Conservation (phyloP, 2,113 vertebrate genomes). For the Narcine bancroftii region DNA sequence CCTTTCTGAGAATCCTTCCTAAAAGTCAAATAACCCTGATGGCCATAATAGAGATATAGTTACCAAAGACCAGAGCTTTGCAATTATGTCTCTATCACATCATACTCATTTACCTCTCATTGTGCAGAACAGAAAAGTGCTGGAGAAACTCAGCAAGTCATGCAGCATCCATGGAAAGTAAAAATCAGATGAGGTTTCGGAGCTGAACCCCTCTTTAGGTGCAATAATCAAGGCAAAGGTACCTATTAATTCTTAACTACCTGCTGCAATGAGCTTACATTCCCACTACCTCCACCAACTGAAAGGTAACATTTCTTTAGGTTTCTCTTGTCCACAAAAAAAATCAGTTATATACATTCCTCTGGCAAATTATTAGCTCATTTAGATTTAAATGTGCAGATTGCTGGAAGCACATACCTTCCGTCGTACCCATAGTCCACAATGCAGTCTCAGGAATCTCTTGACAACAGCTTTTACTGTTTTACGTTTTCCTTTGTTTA, state of each 20-base stretch:
- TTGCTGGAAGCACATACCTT: conserved; percentile 55
- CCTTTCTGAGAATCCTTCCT: too few species aligned
- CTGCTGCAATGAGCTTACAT: background rate
- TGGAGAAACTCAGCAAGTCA: too few species aligned
- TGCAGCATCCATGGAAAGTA: too few species aligned
- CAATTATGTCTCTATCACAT: too few species aligned
- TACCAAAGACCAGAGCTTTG: too few species aligned
- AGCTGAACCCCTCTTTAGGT: too few species aligned
- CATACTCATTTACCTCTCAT: too few species aligned
- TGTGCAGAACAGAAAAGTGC: too few species aligned
- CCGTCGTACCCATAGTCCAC: conserved; percentile 85
- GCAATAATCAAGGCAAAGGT: too few species aligned
- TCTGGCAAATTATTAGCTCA: background rate
- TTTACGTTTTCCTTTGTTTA: conserved; percentile 79
- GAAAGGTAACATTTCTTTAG: background rate
- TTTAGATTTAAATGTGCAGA: background rate
- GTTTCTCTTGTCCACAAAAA: background rate
- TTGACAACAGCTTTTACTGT: conserved; percentile 65
- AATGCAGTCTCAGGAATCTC: conserved; percentile 82
- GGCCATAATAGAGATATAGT: too few species aligned
- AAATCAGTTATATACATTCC: background rate
- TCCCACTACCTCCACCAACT: background rate
- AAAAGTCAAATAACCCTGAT: background rate
- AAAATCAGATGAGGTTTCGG: too few species aligned
- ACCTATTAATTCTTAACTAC: too few species aligned